A percentile compares a stretch with the other conserved stretches of the same genome.
Conservation (phyloP, 2,888 invertebrate genomes). For the Phrixothrix hirtus region DNA sequence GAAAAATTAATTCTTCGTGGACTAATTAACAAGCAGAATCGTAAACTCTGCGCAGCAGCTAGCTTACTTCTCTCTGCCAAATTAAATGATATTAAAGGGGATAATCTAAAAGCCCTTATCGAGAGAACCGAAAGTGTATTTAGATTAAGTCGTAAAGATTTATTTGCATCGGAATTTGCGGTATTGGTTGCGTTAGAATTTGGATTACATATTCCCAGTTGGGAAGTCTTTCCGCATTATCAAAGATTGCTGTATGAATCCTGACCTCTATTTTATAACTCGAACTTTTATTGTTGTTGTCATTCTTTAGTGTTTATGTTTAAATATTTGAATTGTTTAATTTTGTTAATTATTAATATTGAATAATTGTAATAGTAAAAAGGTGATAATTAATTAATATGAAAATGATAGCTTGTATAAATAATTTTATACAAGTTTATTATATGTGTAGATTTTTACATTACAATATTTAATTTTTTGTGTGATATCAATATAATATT, state of each 20-base stretch:
- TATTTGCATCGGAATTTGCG: constrained; percentile 90
- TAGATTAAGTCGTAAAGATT: constrained; percentile 86
- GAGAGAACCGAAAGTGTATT: constrained; percentile 93
- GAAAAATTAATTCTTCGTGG: constrained; percentile 92
- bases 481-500: neutral
- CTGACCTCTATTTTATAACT: constrained; percentile 60
- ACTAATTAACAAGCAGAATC: constrained; percentile 91
- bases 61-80: constrained; percentile 93
- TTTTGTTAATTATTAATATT: constrained; percentile 1
- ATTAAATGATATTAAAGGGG: constrained; percentile 95
- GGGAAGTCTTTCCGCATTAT: constrained; percentile 93
- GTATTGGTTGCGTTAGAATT: constrained; percentile 94
- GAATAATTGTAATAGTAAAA: neutral
- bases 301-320: constrained; percentile 1
- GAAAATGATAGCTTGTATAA: too few relatives aligned
- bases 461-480: neutral
- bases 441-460: too few relatives aligned
- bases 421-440: too few relatives aligned
- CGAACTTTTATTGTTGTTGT: constrained; percentile 8
- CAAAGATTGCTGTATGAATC: constrained; percentile 92
- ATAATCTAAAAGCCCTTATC: constrained; percentile 80
- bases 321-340: neutral
- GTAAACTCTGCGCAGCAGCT: constrained; percentile 94
- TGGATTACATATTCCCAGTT: constrained; percentile 86
- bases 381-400: too few relatives aligned